Base-by-base conservation (phyloP, 2,797 vertebrate genomes). In the Rhinatrema bivittatum region DNA sequence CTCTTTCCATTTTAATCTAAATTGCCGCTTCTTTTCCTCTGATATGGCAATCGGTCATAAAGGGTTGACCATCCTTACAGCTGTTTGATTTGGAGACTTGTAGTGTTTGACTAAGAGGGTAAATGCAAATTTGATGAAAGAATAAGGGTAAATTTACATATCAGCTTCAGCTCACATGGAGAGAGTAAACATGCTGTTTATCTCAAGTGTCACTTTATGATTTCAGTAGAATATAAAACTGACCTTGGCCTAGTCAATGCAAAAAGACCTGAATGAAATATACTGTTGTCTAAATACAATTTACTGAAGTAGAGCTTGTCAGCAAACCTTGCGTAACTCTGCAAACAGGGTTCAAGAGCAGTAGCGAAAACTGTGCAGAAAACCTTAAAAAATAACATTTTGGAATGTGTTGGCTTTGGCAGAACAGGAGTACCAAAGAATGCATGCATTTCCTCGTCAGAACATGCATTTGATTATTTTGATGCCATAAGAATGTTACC, bases 171-270 rank as follows among this genome's bases (percentile, higher is more conserved):
- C 89, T 98, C 96, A 98, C 94, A 92, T 74, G 84, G 90, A 86
- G 82, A 90, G 85, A 84, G 95, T 97, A 98, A 99, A 99, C 93
- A 98, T 92, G 98, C 92, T 99, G 96, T 99, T 99, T 99, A 98
- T 99, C 95, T 98, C 91, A 88, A 97, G 95, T 95, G 95, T 95
- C 90, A 88, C 90, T 96, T 94, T 93, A 97, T 94, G 91, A 98
- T 97, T 98, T 94, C 84, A 80, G 84, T 71, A 78, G 85, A 97
- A 98, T 93, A 92, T 94, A 94, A 94, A 93, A 91, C 87, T 87
- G 90, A 96, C 92, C 93, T 97, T 98, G 93, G 87, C 83, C 84
- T 81, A 81, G 84, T 80, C 79, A 62, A 80, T 78, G 88, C 87
- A 80, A 88, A n/a, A 89, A 89, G 88, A 86, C 76, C 70, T 74